These are phyloP conservation scores for Phallusia fumigata DNA, from an alignment of 23 tunicate genomes.

Conservation along the genomic window DNA sequence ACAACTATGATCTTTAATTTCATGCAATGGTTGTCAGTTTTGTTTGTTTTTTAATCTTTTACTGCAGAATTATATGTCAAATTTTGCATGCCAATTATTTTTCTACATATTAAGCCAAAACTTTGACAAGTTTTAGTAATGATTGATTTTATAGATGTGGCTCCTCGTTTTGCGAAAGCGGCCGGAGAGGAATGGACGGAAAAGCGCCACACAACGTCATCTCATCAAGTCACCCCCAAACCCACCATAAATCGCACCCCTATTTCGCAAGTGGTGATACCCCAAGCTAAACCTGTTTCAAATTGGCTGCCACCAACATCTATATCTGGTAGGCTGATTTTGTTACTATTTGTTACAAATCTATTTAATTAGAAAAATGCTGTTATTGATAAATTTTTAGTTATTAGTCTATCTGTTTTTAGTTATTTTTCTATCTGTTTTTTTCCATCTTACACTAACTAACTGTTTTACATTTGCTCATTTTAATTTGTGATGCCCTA, in stretches of 20 bases:
- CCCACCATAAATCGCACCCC: constrained; percentile 46
- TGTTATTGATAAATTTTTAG: no score
- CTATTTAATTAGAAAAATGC: no score
- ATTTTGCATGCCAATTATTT: not conserved
- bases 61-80: no score
- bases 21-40: no score
- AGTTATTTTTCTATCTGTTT: no score
- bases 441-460: no score
- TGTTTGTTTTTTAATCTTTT: no score
- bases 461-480: no score
- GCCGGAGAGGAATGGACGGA: constrained; percentile 87
- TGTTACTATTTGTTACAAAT: no score
- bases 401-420: no score
- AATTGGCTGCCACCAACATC: not conserved
- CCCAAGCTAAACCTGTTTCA: constrained; percentile 6
- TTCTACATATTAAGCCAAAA: not conserved
- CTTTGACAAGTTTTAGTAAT: not conserved
- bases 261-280: constrained; percentile 38
- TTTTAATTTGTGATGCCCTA: no score
- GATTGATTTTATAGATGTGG: constrained; percentile 44
- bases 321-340: not conserved
- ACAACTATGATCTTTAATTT: no score
- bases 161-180: constrained; percentile 86
- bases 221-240: not conserved
- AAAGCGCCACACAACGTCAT: constrained; percentile 18